These are phyloP conservation scores for Turritopsis rubra DNA, from an alignment of 30 jellyfish, hydroid and myxozoan species.

Conservation along the genomic window DNA sequence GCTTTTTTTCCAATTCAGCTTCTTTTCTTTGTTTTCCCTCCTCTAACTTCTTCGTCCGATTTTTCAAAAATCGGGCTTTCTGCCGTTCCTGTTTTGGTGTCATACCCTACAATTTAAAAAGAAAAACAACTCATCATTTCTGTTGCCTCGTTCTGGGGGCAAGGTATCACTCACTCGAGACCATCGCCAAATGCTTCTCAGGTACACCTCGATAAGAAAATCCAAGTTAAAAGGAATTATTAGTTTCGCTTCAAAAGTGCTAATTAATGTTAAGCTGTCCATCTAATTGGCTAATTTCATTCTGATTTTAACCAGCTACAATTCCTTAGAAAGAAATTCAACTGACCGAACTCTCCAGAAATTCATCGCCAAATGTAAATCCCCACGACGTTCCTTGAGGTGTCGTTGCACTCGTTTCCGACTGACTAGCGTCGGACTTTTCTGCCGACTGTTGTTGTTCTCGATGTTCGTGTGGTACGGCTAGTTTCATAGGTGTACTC, in stretches of 20 bases:
- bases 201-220: too few relatives aligned
- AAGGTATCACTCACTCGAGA: too few relatives aligned
- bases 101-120: constrained; percentile 37
- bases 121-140: too few relatives aligned
- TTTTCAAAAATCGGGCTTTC: constrained; percentile 55
- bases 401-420: not conserved
- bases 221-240: too few relatives aligned
- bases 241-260: too few relatives aligned
- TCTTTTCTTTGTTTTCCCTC: constrained; percentile 57
- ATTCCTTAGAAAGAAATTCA: too few relatives aligned
- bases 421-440: not conserved
- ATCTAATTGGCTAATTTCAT: too few relatives aligned
- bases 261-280: too few relatives aligned
- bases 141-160: too few relatives aligned
- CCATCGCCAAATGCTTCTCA: too few relatives aligned
- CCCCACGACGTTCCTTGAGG: not conserved
- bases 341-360: not conserved
- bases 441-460: not conserved
- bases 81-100: constrained; percentile 78
- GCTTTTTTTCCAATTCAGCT: constrained; percentile 64
- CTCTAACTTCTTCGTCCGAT: constrained; percentile 53
- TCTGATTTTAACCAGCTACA: too few relatives aligned
- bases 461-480: not conserved
- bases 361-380: constrained; percentile 4
- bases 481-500: not conserved